Conservation (phyloP, 2,113 vertebrate genomes). For the Phoenicopterus ruber region DNA sequence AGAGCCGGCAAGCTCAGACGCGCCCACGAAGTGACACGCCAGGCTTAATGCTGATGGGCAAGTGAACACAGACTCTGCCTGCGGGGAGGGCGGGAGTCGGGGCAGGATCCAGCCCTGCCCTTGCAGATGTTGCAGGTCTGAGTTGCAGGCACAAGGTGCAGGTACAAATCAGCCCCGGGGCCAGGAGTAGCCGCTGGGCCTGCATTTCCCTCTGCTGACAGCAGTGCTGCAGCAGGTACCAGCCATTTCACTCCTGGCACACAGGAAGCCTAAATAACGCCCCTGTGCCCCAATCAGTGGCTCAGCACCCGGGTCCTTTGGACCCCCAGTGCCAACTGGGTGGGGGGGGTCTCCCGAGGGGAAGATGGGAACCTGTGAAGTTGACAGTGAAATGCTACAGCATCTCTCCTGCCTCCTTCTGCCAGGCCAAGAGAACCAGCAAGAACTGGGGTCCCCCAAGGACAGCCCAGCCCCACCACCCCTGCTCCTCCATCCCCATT, state of each 20-base stretch:
- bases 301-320: not conserved
- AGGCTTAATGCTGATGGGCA: fast-evolving
- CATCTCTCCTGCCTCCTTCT: not conserved
- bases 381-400: not conserved
- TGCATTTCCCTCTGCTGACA: not conserved
- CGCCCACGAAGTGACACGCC: fast-evolving
- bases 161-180: not conserved
- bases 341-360: fast-evolving
- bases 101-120: not conserved
- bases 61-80: not conserved
- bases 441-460: not conserved
- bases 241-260: not conserved
- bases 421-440: not conserved
- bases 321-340: not conserved
- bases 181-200: not conserved
- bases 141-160: not conserved
- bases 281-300: fast-evolving
- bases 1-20: not conserved
- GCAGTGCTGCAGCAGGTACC: not conserved
- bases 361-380: not conserved
- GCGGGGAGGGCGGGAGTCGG: fast-evolving
- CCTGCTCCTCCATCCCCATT: not conserved
- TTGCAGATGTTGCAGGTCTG: not conserved
- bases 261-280: not conserved
- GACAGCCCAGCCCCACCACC: not conserved